phyloP scores from a whole-genome alignment of 2,113 vertebrate species.

The Saccopteryx leptura region DNA sequence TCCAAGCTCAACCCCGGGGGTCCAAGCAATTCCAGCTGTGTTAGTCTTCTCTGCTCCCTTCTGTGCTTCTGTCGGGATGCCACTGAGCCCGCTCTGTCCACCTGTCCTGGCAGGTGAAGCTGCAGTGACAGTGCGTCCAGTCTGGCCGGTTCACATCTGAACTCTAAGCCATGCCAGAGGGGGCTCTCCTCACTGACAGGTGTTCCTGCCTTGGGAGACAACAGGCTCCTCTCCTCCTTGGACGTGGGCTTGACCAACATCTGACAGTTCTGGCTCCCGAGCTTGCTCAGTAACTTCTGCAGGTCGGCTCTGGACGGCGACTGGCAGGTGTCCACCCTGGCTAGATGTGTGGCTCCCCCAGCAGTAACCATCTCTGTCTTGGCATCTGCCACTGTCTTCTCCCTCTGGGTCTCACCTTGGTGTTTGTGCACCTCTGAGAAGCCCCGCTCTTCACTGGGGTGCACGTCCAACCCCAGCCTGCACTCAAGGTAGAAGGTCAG shows the following conservation, averaged over 20 bases:
- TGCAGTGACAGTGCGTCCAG: fast-evolving
- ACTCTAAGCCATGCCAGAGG: fast-evolving
- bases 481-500: background rate
- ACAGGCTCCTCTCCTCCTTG: fast-evolving
- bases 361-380: fast-evolving
- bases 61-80: fast-evolving
- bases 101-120: fast-evolving
- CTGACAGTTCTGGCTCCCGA: fast-evolving
- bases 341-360: fast-evolving
- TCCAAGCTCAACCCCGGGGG: background rate
- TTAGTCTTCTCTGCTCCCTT: background rate
- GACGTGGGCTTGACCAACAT: fast-evolving
- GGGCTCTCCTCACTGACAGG: fast-evolving
- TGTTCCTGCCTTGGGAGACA: fast-evolving
- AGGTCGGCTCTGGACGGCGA: fast-evolving
- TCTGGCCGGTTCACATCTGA: fast-evolving
- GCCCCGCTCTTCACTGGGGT: fast-evolving
- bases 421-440: fast-evolving
- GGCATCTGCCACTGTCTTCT: fast-evolving
- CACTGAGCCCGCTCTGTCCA: fast-evolving
- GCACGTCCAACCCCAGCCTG: fast-evolving
- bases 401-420: fast-evolving
- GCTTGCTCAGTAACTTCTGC: background rate
- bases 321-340: fast-evolving
- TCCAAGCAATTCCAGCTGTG: background rate